Evolutionary conservation across 2,797 vertebrate genomes (phyloP), one percentile per base, ranked within the genome.

Genomic region (Lithobates sylvaticus): DNA sequence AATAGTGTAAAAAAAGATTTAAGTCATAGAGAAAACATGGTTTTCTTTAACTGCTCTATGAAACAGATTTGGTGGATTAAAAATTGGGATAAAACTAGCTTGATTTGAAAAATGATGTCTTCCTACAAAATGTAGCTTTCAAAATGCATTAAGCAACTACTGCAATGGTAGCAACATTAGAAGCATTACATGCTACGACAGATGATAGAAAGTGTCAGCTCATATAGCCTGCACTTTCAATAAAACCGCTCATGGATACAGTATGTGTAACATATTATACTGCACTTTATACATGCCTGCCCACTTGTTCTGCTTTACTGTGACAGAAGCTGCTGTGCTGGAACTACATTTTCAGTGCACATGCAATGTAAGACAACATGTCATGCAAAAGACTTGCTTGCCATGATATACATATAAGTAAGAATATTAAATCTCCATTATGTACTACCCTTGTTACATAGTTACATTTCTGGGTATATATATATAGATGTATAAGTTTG

Each of bases 21-120:
- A 70, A 87, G 86, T 89, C 78, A 69, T 74, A 82, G 88, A 92
- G 90, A 90, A 88, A 84, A 88, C 32, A 54, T 85, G 18, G 75
- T 88, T 89, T 91, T 90, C 91, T 89, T 83, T 42, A 89, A 90
- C 87, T 88, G 88, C 90, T 80, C 90, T 81, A 91, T 90, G 88
- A 91, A 87, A 84, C 32, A 54, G 44, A 84, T 87, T 87, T n/a
- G 39, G 75, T 70, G 16, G 64, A 70, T 67, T 75, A 69, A 68
- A 83, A 87, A 84, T 80, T 13, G 32, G 71, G 86, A 84, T 84
- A 75, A 79, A 72, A 76, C 54, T 76, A 69, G 70, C 77, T 32
- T 82, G 70, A 79, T 78, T 87, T 70, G 76, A 79, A 84, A 74
- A 79, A 87, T 87, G 44, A 69, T 75, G 29, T 21, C 32, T 44